These are phyloP conservation scores for Dendroctonus valens DNA, from an alignment of 1,140 invertebrate genomes.

Conservation along the genomic window DNA sequence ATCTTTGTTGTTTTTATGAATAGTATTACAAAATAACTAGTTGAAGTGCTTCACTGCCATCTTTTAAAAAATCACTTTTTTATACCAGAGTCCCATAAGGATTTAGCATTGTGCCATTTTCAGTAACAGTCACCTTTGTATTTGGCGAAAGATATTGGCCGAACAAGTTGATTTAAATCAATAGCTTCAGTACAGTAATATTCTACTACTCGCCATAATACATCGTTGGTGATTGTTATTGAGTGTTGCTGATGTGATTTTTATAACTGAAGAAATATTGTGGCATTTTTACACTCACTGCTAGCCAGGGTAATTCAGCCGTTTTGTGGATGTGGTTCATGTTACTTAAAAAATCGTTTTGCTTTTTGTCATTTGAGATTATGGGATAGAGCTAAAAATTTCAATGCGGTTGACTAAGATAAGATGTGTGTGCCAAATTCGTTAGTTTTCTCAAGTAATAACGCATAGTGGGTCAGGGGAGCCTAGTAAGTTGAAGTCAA, in stretches of 20 bases:
- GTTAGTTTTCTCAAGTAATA: too few species aligned
- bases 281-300: too few species aligned
- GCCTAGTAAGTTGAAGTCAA: not conserved
- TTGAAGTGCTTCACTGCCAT: conserved; percentile 39
- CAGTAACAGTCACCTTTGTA: conserved; percentile 23
- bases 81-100: not conserved
- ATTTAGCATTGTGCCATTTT: conserved; percentile 22
- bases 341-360: too few species aligned
- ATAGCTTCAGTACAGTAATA: not conserved
- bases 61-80: conserved; percentile 29
- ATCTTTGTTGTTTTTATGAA: conserved; percentile 36
- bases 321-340: too few species aligned
- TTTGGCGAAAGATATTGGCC: not conserved
- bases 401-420: too few species aligned
- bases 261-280: too few species aligned
- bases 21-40: conserved; percentile 28
- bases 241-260: conserved; percentile 1
- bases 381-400: too few species aligned
- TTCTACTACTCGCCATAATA: not conserved
- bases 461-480: too few species aligned
- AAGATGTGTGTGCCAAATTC: too few species aligned
- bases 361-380: too few species aligned
- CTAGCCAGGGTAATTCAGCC: too few species aligned
- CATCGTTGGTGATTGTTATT: conserved; percentile 18
- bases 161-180: not conserved